Evolutionary conservation across 2,888 invertebrate genomes (phyloP).

Genomic region (Metacarcinus magister): DNA sequence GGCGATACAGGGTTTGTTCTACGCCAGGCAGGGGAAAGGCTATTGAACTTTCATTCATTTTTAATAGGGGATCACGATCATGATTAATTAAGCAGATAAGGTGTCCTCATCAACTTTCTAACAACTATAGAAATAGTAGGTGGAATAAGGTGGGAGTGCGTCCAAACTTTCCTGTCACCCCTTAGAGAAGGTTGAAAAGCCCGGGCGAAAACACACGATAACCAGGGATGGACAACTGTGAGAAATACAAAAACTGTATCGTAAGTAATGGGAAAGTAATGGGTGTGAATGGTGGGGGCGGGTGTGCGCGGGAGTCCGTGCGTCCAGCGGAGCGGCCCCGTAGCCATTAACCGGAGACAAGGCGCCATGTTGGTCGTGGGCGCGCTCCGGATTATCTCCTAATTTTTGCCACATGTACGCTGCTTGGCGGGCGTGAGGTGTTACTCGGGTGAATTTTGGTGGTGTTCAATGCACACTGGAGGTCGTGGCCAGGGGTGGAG

Average conservation of each 20-base stretch:
- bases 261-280: conserved; percentile 71
- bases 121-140: neutral
- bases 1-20: conserved; percentile 64
- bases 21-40: conserved; percentile 61
- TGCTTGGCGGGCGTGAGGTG: conserved; percentile 76
- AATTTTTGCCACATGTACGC: conserved; percentile 83
- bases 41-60: conserved; percentile 72
- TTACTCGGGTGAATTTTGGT: conserved; percentile 67
- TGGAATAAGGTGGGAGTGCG: neutral
- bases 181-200: conserved; percentile 7
- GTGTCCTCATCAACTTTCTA: neutral
- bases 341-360: conserved; percentile 83
- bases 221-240: conserved; percentile 52
- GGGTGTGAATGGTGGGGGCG: conserved; percentile 79
- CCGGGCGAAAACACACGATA: neutral
- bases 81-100: conserved; percentile 57
- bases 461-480: conserved; percentile 74
- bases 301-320: conserved; percentile 82
- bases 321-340: conserved; percentile 83
- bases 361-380: conserved; percentile 83
- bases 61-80: neutral
- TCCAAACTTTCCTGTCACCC: neutral
- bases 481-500: conserved; percentile 62
- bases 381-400: conserved; percentile 83
- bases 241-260: conserved; percentile 65